phyloP scores from a whole-genome alignment of 2,888 invertebrate genomes.

The Polydrusus pterygomalis region DNA sequence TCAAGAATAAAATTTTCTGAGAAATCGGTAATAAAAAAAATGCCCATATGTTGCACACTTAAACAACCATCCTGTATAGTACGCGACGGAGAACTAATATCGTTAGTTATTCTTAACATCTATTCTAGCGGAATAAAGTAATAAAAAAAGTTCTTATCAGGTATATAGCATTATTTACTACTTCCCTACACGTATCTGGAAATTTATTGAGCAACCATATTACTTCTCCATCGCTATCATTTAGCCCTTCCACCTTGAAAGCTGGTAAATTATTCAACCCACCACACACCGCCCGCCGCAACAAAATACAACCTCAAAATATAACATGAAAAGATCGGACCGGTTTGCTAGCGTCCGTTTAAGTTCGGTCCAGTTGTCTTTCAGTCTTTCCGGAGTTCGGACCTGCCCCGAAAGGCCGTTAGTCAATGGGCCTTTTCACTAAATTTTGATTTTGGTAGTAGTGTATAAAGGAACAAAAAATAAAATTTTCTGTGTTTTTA shows the following conservation, averaged over 20 bases:
- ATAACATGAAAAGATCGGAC: not conserved
- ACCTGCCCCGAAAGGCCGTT: not conserved
- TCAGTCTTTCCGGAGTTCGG: too few species aligned
- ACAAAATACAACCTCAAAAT: not conserved
- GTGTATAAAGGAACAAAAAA: too few species aligned
- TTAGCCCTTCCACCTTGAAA: not conserved
- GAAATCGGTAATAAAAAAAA: too few species aligned
- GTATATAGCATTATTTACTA: not conserved
- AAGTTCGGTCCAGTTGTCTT: slow-evolving; percentile 1
- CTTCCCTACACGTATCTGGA: not conserved
- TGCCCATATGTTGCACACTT: too few species aligned
- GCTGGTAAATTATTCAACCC: slow-evolving; percentile 11
- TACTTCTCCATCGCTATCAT: not conserved
- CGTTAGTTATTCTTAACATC: not conserved
- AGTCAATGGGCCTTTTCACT: not conserved
- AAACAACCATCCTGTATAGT: too few species aligned
- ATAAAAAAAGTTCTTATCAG: too few species aligned
- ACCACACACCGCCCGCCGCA: not conserved
- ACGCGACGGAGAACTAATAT: slow-evolving; percentile 5
- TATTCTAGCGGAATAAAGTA: not conserved
- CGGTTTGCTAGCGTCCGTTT: not conserved
- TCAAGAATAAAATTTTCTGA: too few species aligned
- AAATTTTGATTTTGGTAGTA: too few species aligned
- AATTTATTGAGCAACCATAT: not conserved
- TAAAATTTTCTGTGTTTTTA: too few species aligned